A percentile compares a stretch with the other conserved stretches of the same genome.
phyloP scores from a whole-genome alignment of 2,113 vertebrate species.

The Thoracochromis brauschi region DNA sequence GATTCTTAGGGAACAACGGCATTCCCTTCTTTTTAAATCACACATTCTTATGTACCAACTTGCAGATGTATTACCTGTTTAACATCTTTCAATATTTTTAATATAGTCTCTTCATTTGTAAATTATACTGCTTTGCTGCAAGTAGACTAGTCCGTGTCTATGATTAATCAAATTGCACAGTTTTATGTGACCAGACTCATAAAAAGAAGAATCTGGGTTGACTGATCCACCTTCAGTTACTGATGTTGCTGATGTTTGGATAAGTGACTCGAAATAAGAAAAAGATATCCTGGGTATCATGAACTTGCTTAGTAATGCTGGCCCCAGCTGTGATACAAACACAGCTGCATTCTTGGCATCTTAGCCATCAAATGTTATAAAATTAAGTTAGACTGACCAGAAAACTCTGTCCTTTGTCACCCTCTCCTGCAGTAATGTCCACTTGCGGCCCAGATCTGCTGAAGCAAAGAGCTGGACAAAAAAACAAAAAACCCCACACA shows the following conservation, averaged over 20 bases:
- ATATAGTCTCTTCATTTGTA: neutral
- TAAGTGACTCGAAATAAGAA: neutral
- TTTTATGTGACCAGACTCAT: neutral
- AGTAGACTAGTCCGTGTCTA: neutral
- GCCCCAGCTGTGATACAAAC: neutral
- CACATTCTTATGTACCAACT: neutral
- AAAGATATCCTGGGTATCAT: neutral
- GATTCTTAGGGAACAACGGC: neutral
- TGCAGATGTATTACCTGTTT: neutral
- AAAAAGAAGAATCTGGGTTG: neutral
- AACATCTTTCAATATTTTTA: neutral
- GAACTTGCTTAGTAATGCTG: neutral
- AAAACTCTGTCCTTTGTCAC: constrained; percentile 90
- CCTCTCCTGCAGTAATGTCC: constrained; percentile 86
- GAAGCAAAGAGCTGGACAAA: constrained; percentile 82
- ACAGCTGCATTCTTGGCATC: neutral
- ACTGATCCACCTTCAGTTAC: neutral
- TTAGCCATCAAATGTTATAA: neutral
- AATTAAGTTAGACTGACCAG: constrained; percentile 72
- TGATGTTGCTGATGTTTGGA: neutral
- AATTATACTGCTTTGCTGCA: neutral
- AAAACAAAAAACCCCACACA: neutral
- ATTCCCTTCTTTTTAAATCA: neutral
- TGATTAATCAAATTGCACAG: neutral
- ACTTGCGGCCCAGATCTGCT: constrained; percentile 84